Base-by-base conservation (phyloP, 2,113 vertebrate species). In the Gallinago paraguaiae region DNA sequence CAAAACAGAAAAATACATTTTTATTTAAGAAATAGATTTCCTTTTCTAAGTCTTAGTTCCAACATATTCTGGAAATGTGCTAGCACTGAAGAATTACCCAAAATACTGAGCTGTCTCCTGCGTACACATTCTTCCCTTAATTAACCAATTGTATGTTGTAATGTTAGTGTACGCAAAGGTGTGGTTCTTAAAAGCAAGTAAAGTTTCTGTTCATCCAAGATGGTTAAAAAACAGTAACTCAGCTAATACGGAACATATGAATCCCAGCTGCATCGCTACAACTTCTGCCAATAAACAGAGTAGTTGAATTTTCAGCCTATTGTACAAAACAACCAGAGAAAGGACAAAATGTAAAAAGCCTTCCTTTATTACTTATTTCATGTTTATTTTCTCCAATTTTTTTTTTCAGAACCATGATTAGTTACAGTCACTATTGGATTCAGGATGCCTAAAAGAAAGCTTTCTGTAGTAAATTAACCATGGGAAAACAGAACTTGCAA, bases 171-270 rank as follows among this genome's bases (percentile, higher is more conserved):
- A 92, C 18, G 37, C 16, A 95, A 76, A 90, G 39, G 71, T 82
- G 61, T 33, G 61, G n/a, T 74, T 93, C 35, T 92, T 76, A 76
- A 88, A 86, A 71, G 27, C 54, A 94, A 93, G 35, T 31, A 8
- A 92, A 93, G 31, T 85, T 96, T 90, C 92, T 97, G 54, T 85
- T 94, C 88, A 95, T 93, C 68, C 86, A 90, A 83, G 65, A 70
- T 37, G 31, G 65, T 74, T 90, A 95, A 93, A 95, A 13, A 92
- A 83, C 88, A 97, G 63, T 86, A 90, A 82, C 65, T 88, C 43
- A 31, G 43, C 43, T 90, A 90, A 92, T 23, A 76, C 2, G 3
- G 56, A 95, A 82, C 72, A 93, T 64, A 82, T 43, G 67, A 97
- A 84, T 82, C 71, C 90, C 94, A 96, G 84, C 81, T 96, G 91